Base-by-base conservation (phyloP, 2,113 vertebrate genomes). In the Rhinopithecus roxellana region DNA sequence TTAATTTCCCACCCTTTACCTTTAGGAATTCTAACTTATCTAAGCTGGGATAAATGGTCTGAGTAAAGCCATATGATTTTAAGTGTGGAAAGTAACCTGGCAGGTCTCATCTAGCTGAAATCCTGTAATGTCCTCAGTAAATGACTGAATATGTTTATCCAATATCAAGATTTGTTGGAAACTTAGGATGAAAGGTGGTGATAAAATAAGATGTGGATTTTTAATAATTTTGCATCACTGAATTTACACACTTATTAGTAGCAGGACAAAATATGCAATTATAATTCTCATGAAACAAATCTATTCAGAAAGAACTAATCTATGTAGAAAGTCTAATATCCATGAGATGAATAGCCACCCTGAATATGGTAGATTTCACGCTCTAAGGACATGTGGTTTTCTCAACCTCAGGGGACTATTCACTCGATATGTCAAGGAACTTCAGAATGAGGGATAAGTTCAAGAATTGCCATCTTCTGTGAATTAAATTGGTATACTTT, bases 21-120 rank as follows among this genome's bases (percentile, higher is more conserved):
- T 3, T 87, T 61, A 25, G 0, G 12, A 98, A 98, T 98, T 98
- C 75, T 95, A 93, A 96, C 97, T 98, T 98, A 48, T 74, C 50
- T 72, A 16, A 0, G 70, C 48, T 97, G 14, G 78, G 80, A 61
- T 95, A 94, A 98, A 95, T 79, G 93, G 1, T n/a, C 80, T 96
- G 97, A 98, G 80, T 43, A 82, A 98, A 98, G 35, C 92, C 85
- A 97, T 59, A 72, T 45, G 91, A 69, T 91, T 96, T 98, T 87
- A 69, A 64, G 22, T 59, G 48, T 82, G 18, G 35, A 97, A 97
- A 97, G 11, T 27, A 94, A 89, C 59, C 48, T 96, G 32, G 17
- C 96, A 18, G 20, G 0, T 93, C 59, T 98, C 38, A 92, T 98
- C 85, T 95, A 95, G 4, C 74, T 96, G 69, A 35, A 78, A 12